phyloP scores from a whole-genome alignment of 2,888 invertebrate species.

The Capitulum mitella region DNA sequence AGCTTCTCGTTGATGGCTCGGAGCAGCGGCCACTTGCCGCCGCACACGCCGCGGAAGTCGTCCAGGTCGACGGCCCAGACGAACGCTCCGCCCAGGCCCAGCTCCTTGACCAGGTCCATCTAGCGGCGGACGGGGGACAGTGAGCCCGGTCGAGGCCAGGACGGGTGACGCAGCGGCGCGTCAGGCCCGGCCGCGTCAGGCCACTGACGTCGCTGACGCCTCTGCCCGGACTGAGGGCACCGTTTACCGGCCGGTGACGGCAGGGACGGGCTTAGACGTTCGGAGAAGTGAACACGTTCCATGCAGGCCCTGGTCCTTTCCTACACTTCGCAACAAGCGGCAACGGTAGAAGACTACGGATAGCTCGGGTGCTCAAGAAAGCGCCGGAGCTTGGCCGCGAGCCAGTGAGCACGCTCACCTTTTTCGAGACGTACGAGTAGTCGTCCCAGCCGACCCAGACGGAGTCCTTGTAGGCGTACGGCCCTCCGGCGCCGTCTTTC shows the following conservation, averaged over 20 bases:
- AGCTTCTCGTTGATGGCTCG: constrained; percentile 28
- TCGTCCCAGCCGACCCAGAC: constrained; percentile 91
- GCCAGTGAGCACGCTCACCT: too few relatives aligned
- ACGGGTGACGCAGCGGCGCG: neutral
- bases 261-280: too few relatives aligned
- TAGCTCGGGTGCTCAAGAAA: too few relatives aligned
- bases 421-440: constrained; percentile 60
- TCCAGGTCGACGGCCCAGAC: constrained; percentile 43
- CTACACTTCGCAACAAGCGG: too few relatives aligned
- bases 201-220: too few relatives aligned
- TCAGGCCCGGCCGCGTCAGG: too few relatives aligned
- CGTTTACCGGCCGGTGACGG: too few relatives aligned
- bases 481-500: constrained; percentile 57
- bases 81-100: constrained; percentile 42
- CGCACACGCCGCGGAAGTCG: constrained; percentile 41
- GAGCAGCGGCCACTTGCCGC: constrained; percentile 35
- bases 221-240: too few relatives aligned
- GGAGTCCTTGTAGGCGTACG: constrained; percentile 67
- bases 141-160: neutral
- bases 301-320: too few relatives aligned
- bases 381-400: too few relatives aligned
- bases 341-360: too few relatives aligned
- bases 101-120: constrained; percentile 44
- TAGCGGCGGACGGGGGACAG: neutral
- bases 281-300: too few relatives aligned